A percentile compares a stretch with the other conserved stretches of the same genome.
Conservation (phyloP, 2,797 vertebrate species). For the Smutsia temminckii region DNA sequence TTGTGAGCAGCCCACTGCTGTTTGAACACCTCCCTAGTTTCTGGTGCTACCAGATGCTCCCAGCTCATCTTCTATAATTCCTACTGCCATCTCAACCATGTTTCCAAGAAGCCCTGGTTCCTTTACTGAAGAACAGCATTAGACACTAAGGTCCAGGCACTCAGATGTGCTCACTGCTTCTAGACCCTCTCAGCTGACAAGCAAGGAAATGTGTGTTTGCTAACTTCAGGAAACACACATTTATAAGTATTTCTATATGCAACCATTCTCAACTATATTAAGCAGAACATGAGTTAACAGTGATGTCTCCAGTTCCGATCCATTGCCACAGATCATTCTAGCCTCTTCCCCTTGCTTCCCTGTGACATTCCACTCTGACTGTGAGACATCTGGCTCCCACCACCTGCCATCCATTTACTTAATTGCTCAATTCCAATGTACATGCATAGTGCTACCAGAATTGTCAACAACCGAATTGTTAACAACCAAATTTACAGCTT, state of each 20-base stretch:
- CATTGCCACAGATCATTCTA: background rate
- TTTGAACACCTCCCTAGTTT: slow-evolving; percentile 6
- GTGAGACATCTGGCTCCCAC: background rate
- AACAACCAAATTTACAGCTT: background rate
- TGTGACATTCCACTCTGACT: background rate
- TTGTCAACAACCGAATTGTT: background rate
- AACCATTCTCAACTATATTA: background rate
- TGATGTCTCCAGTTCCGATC: slow-evolving; percentile 29
- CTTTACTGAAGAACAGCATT: background rate
- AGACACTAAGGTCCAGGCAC: background rate
- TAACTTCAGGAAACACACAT: background rate
- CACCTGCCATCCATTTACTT: background rate
- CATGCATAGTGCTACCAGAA: background rate
- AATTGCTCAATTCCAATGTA: background rate
- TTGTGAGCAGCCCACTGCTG: background rate
- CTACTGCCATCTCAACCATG: background rate
- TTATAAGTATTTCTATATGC: slow-evolving; percentile 4
- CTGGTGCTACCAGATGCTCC: background rate
- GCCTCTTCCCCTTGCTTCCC: background rate
- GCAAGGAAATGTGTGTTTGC: background rate
- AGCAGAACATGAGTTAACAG: background rate
- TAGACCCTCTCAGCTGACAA: background rate
- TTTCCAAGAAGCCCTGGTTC: background rate
- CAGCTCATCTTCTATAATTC: background rate
- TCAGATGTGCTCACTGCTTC: background rate